A percentile compares a stretch with the other conserved stretches of the same genome.
These are phyloP conservation scores for Alligator mississippiensis DNA, from an alignment of 2,113 vertebrate genomes.

Conservation along the genomic window DNA sequence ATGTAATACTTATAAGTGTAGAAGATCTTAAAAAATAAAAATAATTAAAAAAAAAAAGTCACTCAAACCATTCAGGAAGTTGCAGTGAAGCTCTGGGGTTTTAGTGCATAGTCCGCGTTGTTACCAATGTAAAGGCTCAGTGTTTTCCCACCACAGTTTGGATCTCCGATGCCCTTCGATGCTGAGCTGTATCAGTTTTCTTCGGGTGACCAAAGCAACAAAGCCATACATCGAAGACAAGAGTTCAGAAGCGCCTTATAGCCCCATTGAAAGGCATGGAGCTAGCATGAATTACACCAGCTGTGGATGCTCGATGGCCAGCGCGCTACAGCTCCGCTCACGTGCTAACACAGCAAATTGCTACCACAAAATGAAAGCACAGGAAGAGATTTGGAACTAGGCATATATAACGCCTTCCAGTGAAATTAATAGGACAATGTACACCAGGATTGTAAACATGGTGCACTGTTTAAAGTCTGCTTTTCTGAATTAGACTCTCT, in stretches of 20 bases:
- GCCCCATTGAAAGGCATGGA: background rate
- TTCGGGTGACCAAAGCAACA: background rate
- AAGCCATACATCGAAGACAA: background rate
- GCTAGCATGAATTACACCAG: background rate
- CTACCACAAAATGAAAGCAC: background rate
- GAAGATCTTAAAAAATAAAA: too few species aligned
- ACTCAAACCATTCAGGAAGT: background rate
- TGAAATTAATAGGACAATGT: conserved; percentile 41
- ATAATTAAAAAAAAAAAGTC: too few species aligned
- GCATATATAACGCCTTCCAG: background rate
- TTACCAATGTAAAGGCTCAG: background rate
- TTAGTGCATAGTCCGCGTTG: background rate
- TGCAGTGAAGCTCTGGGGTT: background rate
- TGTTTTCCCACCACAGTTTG: too few species aligned
- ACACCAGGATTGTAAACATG: conserved; percentile 28
- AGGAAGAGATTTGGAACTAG: background rate
- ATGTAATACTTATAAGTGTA: too few species aligned
- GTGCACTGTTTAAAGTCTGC: conserved; percentile 19
- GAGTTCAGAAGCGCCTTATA: background rate
- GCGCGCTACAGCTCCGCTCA: background rate
- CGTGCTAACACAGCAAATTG: background rate
- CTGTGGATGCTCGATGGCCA: background rate
- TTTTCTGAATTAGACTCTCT: conserved; percentile 55
- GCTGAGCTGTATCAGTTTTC: background rate
- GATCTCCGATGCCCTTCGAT: background rate